Evolutionary conservation across 2,888 invertebrate species (phyloP), one percentile per base, ranked within the genome.

Genomic region (Coleophora flavipennella): DNA sequence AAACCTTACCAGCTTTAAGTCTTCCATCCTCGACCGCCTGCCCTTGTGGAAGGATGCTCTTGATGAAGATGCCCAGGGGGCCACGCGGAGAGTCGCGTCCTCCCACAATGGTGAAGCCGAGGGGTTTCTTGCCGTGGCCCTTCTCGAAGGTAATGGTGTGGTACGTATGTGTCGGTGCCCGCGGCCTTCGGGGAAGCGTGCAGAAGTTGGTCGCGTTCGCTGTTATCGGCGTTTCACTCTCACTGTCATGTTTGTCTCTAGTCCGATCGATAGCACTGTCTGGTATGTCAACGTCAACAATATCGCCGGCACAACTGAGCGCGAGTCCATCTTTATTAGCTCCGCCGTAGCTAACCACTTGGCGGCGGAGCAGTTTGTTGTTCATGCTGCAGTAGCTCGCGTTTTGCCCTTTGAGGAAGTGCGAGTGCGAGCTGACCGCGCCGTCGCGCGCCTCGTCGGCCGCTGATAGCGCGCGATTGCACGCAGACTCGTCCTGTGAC

Each of bases 91-190:
- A 93, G 67, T 95, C 95, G 42, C 91, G 87, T 35, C 95, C 95
- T 32, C 95, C 95, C 2, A 95, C 95, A 52, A 95, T 94, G 9
- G 94, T 94, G 67, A 95, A 95, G n/a, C 95, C 95, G 27, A 95
- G 85, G 1, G 92, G 92, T 72, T 93, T 94, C 64, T 92, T 92
- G 2, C 93, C 92, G 8, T 89, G 88, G 1, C 94, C 94, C 62
- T 95, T 95, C 63, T 92, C 90, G 59, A 91, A 89, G 7, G 90
- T 88, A 12, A 92, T 89, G 0, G 92, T 92, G 50, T 90, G 89
- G 55, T 91, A 91, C 0, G 90, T 89, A 51, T 91, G 90, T 28
- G 90, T 85, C 0, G 90, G 88, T 14, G 89, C 90, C 46, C 90
- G 81, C 7, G 92, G 91, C 60, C 90, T 83, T 46, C 92, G 77